These are phyloP conservation scores for Mesochorus sp. DNA, from an alignment of 2,888 invertebrate genomes.

Conservation along the genomic window DNA sequence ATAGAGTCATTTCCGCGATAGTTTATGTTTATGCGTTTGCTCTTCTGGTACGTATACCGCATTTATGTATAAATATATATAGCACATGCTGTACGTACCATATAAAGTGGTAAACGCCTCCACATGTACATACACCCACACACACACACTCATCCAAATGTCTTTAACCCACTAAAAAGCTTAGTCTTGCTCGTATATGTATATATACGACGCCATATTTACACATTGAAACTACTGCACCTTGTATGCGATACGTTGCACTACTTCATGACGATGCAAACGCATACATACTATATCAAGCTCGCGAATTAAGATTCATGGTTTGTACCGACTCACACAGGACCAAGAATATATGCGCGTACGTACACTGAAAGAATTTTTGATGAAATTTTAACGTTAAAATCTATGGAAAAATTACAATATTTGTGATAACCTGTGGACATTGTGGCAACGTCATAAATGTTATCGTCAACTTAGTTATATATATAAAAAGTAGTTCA, in stretches of 20 bases:
- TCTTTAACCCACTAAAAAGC: conserved; percentile 5
- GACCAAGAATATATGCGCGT: neutral
- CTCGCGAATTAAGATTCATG: conserved; percentile 57
- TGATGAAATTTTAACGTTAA: too few species aligned
- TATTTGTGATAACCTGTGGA: too few species aligned
- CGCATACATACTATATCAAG: neutral
- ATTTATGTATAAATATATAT: neutral
- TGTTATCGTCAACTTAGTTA: too few species aligned
- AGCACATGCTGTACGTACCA: neutral
- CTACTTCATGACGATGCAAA: conserved; percentile 23
- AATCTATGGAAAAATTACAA: too few species aligned
- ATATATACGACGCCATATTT: too few species aligned
- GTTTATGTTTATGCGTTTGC: conserved; percentile 50
- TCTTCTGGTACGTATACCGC: conserved; percentile 2
- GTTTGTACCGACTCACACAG: conserved; percentile 8
- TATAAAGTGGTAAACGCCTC: neutral
- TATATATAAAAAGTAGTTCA: too few species aligned
- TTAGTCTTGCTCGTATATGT: neutral
- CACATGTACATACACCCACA: neutral
- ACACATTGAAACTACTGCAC: conserved; percentile 8
- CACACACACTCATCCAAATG: too few species aligned
- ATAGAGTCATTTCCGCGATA: conserved; percentile 60
- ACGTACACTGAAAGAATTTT: neutral
- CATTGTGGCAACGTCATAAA: too few species aligned
- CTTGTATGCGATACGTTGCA: conserved; percentile 55